Conservation (phyloP, 2,888 invertebrate species). For the Eumerus sabulonum region DNA sequence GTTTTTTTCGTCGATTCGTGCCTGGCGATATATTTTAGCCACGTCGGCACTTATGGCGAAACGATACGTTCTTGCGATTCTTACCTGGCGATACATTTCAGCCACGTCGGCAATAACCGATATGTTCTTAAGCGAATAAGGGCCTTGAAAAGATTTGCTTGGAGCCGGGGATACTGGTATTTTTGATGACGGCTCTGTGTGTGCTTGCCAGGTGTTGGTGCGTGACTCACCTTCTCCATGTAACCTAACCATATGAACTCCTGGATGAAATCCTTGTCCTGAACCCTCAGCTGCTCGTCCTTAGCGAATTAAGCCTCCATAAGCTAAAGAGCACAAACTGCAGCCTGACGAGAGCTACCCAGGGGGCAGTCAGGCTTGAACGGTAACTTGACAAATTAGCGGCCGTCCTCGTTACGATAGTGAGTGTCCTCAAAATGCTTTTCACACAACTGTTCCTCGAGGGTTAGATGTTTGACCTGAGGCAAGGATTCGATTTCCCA, state of each 20-base stretch:
- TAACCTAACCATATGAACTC: constrained; percentile 22
- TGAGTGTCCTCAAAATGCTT: too few relatives aligned
- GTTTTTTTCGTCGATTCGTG: constrained; percentile 24
- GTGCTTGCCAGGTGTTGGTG: constrained; percentile 8
- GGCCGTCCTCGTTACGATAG: constrained; percentile 28
- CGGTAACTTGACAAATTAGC: too few relatives aligned
- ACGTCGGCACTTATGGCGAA: too few relatives aligned
- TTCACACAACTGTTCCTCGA: constrained; percentile 55
- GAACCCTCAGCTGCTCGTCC: constrained; percentile 7
- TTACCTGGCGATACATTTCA: constrained; percentile 57
- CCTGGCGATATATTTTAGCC: constrained; percentile 41
- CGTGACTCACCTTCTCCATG: constrained; percentile 38
- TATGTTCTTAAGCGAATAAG: constrained; percentile 38
- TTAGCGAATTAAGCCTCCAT: constrained; percentile 42
- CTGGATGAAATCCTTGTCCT: constrained; percentile 38
- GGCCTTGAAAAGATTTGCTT: constrained; percentile 48
- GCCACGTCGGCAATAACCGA: constrained; percentile 51
- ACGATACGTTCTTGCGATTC: constrained; percentile 1
- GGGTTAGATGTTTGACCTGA: constrained; percentile 26
- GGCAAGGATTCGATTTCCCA: constrained; percentile 59
- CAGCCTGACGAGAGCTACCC: constrained; percentile 31
- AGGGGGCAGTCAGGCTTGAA: constrained; percentile 25
- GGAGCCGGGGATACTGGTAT: constrained; percentile 51
- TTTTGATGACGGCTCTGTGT: constrained; percentile 39
- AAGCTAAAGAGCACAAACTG: constrained; percentile 24